phyloP scores from a whole-genome alignment of 2,797 vertebrate genomes.

The Protonibea diacanthus region DNA sequence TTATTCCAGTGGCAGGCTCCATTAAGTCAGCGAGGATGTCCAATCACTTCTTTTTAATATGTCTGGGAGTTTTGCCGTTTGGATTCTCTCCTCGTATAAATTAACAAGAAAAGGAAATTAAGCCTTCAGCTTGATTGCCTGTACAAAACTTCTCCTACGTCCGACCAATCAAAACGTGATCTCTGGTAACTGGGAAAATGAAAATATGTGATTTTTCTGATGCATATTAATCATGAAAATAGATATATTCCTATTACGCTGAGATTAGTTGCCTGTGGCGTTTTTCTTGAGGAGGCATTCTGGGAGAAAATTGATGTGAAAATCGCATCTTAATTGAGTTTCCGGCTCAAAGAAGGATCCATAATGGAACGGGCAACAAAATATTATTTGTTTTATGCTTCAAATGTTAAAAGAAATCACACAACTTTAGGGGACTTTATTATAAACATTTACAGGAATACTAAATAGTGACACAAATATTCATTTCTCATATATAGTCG shows the following conservation, averaged over 20 bases:
- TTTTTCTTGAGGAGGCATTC: conserved; percentile 71
- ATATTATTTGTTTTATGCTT: conserved; percentile 64
- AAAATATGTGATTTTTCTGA: conserved; percentile 58
- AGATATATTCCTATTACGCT: conserved; percentile 65
- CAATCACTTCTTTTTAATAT: conserved; percentile 19
- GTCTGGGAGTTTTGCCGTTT: conserved; percentile 22
- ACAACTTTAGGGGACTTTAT: conserved; percentile 48
- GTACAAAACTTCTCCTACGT: conserved; percentile 79
- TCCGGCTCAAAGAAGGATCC: conserved; percentile 64
- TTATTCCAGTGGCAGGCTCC: conserved; percentile 32
- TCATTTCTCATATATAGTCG: not conserved
- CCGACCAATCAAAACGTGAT: conserved; percentile 76
- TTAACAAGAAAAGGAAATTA: conserved; percentile 63
- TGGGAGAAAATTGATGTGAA: conserved; percentile 77
- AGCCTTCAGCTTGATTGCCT: conserved; percentile 73
- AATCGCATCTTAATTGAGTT: conserved; percentile 80
- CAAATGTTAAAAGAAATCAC: conserved; percentile 44
- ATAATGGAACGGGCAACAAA: conserved; percentile 48
- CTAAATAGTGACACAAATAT: conserved; percentile 12
- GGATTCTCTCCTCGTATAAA: conserved; percentile 45
- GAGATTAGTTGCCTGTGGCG: conserved; percentile 76
- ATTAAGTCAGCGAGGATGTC: conserved; percentile 21
- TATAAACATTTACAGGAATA: conserved; percentile 30
- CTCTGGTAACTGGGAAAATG: conserved; percentile 70
- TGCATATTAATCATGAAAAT: conserved; percentile 76